phyloP scores from a whole-genome alignment of 2,113 vertebrate genomes.

The Pseudopipra pipra region DNA sequence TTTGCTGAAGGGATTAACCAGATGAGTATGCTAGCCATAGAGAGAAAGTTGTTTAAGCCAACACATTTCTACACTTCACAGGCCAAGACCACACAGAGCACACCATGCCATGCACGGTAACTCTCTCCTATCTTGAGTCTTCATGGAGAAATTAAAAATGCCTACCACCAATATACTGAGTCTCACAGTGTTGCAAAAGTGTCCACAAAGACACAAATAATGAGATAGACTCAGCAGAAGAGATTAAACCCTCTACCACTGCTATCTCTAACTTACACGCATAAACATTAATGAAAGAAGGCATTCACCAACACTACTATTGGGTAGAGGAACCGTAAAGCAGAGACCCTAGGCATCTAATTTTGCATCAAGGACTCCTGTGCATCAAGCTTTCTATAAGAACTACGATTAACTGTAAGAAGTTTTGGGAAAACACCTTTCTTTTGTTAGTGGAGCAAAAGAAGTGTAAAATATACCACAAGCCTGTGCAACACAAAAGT shows the following conservation, averaged over 20 bases:
- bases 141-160: neutral
- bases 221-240: neutral
- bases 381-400: neutral
- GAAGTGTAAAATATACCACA: neutral
- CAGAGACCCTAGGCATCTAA: neutral
- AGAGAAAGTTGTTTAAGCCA: neutral
- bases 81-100: neutral
- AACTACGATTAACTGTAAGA: neutral
- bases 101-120: neutral
- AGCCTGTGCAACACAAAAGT: accelerated
- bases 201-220: neutral
- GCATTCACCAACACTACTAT: neutral
- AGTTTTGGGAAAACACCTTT: neutral
- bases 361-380: neutral
- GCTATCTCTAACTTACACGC: neutral
- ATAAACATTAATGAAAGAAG: neutral
- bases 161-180: neutral
- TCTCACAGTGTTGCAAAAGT: neutral
- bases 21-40: neutral
- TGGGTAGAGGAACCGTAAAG: neutral
- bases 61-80: neutral
- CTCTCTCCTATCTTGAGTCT: neutral
- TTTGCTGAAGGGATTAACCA: neutral
- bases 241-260: neutral
- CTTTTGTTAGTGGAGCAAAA: neutral